Evolutionary conservation across 2,797 vertebrate genomes (phyloP), one percentile per base, ranked within the genome.

Genomic region (Sciurus carolinensis): DNA sequence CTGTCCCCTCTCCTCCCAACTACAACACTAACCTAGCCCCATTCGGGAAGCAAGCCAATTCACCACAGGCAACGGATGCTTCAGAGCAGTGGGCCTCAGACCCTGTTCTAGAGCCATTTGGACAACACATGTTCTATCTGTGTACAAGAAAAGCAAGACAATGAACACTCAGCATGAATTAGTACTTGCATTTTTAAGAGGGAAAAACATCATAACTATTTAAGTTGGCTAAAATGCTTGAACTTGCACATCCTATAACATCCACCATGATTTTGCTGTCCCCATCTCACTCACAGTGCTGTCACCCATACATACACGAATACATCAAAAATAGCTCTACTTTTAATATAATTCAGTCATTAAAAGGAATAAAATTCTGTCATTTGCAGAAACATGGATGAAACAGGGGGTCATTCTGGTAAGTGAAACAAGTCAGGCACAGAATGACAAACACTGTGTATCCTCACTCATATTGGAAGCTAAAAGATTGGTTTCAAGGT

Each of bases 1-100:
- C 47, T 15, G 2, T 42, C 11, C 8, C 26, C 52, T 36, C 64
- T 33, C 33, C 14, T 62, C 54, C 77, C 30, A 44, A 15, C 5
- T 8, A 47, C 4, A 17, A 54, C 6, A 17, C 62, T 10, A 5
- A 5, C 26, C 26, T 30, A 62, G 88, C 33, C 17, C 9, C 66
- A 2, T 3, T n/a, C 87, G 0, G 47, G 57, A 26, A 73, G 86
- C 64, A 7, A 50, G 18, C 20, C 4, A 12, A 44, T 12, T 42
- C 52, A 28, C 3, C 3, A 3, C 66, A 14, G 0, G 39, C 42
- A 15, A 3, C 0, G 10, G 15, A 7, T 0, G 79, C 18, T 15
- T 6, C 1, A 39, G 52, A 11, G 57, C 66, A 4, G 52, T 0
- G 36, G n/a, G 86, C 26, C 72, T 64, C 14, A 10, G 42, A 24